These are phyloP conservation scores for Drosophila sp. DNA, from an alignment of 1,140 invertebrate genomes.

Conservation along the genomic window DNA sequence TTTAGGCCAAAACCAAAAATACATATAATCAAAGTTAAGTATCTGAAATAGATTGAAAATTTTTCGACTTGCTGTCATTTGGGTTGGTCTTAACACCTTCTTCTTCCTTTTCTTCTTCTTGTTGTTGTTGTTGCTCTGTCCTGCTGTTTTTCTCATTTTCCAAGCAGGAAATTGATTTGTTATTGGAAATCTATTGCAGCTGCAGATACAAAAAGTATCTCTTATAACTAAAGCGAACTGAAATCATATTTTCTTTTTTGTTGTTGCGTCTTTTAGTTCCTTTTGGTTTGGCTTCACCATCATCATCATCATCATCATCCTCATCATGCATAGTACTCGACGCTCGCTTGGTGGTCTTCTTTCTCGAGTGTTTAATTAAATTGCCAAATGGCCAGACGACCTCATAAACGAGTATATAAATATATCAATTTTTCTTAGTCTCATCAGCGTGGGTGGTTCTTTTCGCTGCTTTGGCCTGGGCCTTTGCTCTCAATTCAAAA, in stretches of 20 bases:
- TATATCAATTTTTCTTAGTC: too few relatives aligned
- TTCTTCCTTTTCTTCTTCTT: neutral
- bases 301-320: neutral
- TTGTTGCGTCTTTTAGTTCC: neutral
- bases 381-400: constrained; percentile 22
- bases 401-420: neutral
- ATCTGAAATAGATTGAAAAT: neutral
- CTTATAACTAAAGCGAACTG: constrained; percentile 3
- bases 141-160: constrained; percentile 31
- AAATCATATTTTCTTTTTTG: neutral
- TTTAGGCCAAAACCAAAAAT: too few relatives aligned
- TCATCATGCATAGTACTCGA: neutral
- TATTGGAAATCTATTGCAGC: constrained; percentile 28
- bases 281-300: constrained; percentile 2
- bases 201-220: constrained; percentile 56
- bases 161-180: constrained; percentile 68
- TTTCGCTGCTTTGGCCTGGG: constrained; percentile 6
- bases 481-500: constrained; percentile 14
- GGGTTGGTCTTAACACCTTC: neutral
- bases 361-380: constrained; percentile 52
- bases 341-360: constrained; percentile 48
- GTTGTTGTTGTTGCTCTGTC: neutral
- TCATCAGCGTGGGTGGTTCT: constrained; percentile 42
- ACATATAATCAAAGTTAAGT: neutral
- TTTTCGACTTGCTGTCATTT: neutral